These are phyloP conservation scores for Apodemia duryi DNA, from an alignment of 2,888 invertebrate genomes.

Conservation along the genomic window DNA sequence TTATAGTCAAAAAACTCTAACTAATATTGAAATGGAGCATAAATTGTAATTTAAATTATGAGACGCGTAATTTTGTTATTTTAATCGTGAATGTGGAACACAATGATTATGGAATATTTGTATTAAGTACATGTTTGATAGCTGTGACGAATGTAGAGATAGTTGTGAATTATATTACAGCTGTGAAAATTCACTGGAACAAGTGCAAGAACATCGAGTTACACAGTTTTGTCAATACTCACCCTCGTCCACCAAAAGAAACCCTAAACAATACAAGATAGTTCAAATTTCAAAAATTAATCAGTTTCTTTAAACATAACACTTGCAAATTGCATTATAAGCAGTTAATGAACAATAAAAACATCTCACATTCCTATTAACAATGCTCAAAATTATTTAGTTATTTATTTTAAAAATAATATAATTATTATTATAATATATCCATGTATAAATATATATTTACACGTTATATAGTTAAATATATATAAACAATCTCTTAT, in stretches of 20 bases:
- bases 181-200: constrained; percentile 19
- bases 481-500: too few species aligned
- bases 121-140: background rate
- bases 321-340: background rate
- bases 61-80: background rate
- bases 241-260: constrained; percentile 66
- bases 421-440: background rate
- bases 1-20: background rate
- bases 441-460: too few species aligned
- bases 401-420: background rate
- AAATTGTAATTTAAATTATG: background rate
- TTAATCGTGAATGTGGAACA: background rate
- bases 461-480: too few species aligned
- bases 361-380: background rate
- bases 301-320: background rate
- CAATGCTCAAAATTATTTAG: background rate
- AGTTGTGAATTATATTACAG: constrained; percentile 5
- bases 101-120: background rate
- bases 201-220: constrained; percentile 32
- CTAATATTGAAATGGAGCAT: background rate
- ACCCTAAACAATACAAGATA: constrained; percentile 47
- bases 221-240: constrained; percentile 42
- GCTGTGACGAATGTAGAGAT: background rate
- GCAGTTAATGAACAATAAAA: background rate
- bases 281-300: background rate